Percentiles rank a stretch among this genome's conserved stretches.
These are phyloP conservation scores for Drusus annulatus DNA, from an alignment of 1,140 invertebrate genomes.

Conservation along the genomic window DNA sequence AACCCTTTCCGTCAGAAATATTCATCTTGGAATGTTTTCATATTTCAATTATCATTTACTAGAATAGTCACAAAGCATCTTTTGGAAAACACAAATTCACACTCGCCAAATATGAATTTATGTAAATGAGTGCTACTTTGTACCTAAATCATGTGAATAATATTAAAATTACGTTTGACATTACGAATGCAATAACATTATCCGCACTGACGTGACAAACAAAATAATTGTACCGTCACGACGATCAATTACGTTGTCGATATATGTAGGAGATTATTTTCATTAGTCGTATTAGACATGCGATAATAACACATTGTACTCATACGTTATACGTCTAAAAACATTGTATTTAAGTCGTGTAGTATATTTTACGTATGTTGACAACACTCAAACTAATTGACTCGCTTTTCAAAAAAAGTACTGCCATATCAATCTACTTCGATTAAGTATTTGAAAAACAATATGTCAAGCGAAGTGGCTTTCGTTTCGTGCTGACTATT, in stretches of 20 bases:
- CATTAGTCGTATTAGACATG: constrained; percentile 25
- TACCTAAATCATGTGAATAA: neutral
- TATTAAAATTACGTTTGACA: neutral
- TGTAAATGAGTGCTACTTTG: too few species aligned
- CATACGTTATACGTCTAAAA: neutral
- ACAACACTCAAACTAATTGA: constrained; percentile 17
- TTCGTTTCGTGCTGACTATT: neutral
- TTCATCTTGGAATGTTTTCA: too few species aligned
- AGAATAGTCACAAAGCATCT: too few species aligned
- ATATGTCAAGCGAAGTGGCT: neutral
- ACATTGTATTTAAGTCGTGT: constrained; percentile 20
- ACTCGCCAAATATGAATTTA: too few species aligned
- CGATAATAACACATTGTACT: constrained; percentile 1
- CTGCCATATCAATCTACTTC: neutral
- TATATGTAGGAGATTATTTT: constrained; percentile 12
- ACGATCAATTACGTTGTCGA: constrained; percentile 20
- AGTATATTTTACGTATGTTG: neutral
- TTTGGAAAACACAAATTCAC: too few species aligned
- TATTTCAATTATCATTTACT: too few species aligned
- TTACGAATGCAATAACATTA: neutral
- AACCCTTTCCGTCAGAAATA: too few species aligned
- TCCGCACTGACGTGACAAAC: neutral
- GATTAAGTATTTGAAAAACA: neutral
- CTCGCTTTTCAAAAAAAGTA: neutral
- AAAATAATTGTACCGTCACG: constrained; percentile 5